phyloP scores from a whole-genome alignment of 2,113 vertebrate genomes.

The Scomber japonicus region DNA sequence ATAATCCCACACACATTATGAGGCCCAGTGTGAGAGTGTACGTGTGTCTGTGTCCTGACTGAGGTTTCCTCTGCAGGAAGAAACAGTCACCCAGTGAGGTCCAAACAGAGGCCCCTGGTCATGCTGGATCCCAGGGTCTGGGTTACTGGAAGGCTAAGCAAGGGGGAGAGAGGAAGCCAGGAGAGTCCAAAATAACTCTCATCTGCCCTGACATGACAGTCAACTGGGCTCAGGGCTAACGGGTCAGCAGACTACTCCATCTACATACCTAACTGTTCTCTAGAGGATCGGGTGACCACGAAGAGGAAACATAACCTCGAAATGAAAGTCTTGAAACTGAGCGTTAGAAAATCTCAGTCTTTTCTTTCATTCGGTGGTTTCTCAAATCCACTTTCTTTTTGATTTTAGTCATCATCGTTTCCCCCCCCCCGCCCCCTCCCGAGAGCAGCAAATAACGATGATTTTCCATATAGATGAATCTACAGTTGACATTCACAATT shows the following conservation, averaged over 20 bases:
- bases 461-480: no score
- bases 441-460: background rate
- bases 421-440: background rate
- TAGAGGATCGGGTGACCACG: background rate
- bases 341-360: background rate
- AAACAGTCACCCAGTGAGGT: slow-evolving; percentile 78
- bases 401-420: background rate
- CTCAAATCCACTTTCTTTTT: background rate
- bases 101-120: slow-evolving; percentile 80
- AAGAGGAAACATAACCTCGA: background rate
- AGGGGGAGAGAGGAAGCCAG: slow-evolving; percentile 70
- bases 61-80: slow-evolving; percentile 83
- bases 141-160: slow-evolving; percentile 80
- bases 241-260: slow-evolving; percentile 50
- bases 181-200: slow-evolving; percentile 78
- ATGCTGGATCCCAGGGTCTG: slow-evolving; percentile 75
- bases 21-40: slow-evolving; percentile 50
- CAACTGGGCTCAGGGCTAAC: slow-evolving; percentile 23
- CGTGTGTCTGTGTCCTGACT: slow-evolving; percentile 65
- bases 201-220: slow-evolving; percentile 64
- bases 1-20: slow-evolving; percentile 16
- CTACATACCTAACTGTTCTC: slow-evolving; percentile 2
- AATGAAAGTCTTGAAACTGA: background rate
- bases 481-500: background rate
- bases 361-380: background rate